Conservation (phyloP, 1,140 invertebrate genomes). For the Oryctes rhinoceros region DNA sequence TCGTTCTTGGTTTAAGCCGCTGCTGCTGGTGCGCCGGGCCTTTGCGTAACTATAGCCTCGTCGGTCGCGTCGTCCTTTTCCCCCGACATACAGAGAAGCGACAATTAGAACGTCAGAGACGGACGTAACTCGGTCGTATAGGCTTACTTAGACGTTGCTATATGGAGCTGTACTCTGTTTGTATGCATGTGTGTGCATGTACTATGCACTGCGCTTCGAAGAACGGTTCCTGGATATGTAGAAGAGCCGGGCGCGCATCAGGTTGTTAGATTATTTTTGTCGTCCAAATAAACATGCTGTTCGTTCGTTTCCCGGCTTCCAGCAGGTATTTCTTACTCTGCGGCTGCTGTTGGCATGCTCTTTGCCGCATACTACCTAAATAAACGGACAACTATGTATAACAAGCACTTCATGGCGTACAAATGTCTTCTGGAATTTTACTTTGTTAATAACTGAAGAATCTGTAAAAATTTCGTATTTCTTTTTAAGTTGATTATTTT, state of each 20-base stretch:
- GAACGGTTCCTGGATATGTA: conserved; percentile 13
- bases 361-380: too few relatives aligned
- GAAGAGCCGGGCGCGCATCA: neutral
- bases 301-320: too few relatives aligned
- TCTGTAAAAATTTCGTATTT: too few relatives aligned
- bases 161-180: too few relatives aligned
- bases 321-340: too few relatives aligned
- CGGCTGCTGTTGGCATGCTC: too few relatives aligned
- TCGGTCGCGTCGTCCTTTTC: neutral
- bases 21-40: neutral
- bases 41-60: conserved; percentile 32
- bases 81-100: neutral
- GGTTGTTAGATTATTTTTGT: conserved; percentile 36
- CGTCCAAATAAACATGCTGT: conserved; percentile 17
- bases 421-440: too few relatives aligned
- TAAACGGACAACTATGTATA: too few relatives aligned
- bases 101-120: conserved; percentile 37
- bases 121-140: neutral
- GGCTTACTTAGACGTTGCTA: too few relatives aligned
- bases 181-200: neutral
- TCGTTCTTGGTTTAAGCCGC: neutral
- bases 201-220: neutral
- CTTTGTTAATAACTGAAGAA: too few relatives aligned
- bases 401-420: too few relatives aligned
- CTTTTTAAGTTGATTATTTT: too few relatives aligned